Evolutionary conservation across 2,888 invertebrate genomes (phyloP).

Genomic region (Ophioninae sp.): DNA sequence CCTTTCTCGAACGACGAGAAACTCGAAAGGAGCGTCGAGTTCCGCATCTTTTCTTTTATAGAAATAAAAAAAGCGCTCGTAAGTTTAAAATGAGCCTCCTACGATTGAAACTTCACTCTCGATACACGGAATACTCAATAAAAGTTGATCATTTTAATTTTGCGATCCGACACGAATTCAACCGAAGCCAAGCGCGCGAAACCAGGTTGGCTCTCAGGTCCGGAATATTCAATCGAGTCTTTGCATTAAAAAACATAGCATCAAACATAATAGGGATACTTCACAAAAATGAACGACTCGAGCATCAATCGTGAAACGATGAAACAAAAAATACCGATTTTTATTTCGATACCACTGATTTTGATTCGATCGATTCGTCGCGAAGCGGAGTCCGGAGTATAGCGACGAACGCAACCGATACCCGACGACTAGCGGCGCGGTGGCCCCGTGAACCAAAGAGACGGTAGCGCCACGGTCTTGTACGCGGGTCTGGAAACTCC

Average conservation of each 20-base stretch:
- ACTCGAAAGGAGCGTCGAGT: not conserved
- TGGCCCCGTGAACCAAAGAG: constrained; percentile 62
- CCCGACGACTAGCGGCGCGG: constrained; percentile 70
- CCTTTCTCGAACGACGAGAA: not conserved
- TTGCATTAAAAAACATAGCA: too few relatives aligned
- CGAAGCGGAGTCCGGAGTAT: not conserved
- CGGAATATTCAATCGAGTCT: too few relatives aligned
- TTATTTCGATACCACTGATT: not conserved
- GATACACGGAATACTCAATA: too few relatives aligned
- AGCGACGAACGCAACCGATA: constrained; percentile 2
- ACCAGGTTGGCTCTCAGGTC: too few relatives aligned
- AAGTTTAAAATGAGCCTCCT: not conserved
- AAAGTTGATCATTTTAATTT: too few relatives aligned
- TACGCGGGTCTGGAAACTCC: too few relatives aligned
- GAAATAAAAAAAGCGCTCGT: not conserved
- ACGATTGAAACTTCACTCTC: not conserved
- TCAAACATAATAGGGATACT: too few relatives aligned
- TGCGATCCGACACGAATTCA: too few relatives aligned
- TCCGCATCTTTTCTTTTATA: not conserved
- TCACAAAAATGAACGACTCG: too few relatives aligned
- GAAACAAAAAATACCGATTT: not conserved
- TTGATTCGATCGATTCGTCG: not conserved
- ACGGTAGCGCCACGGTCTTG: constrained; percentile 71
- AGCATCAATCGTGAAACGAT: not conserved
- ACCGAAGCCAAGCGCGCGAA: too few relatives aligned